Evolutionary conservation across 2,113 vertebrate species (phyloP).

Genomic region (Probosciger aterrimus): DNA sequence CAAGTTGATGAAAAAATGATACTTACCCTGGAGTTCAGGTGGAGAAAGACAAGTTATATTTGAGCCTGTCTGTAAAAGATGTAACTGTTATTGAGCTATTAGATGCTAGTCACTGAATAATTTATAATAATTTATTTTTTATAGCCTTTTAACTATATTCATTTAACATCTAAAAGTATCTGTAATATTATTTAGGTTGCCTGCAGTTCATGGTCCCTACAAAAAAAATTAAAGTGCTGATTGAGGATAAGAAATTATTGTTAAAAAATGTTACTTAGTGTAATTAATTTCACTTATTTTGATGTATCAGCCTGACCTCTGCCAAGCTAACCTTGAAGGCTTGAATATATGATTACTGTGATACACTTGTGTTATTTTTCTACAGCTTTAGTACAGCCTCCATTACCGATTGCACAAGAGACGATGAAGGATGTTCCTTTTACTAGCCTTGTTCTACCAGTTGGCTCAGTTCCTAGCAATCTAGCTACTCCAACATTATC

Average conservation of each 20-base stretch:
- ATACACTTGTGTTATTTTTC: neutral
- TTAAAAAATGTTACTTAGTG: neutral
- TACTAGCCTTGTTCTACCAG: constrained; percentile 83
- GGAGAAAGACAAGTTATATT: neutral
- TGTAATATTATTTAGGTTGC: neutral
- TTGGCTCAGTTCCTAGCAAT: constrained; percentile 73
- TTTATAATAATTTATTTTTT: neutral
- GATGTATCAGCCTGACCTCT: neutral
- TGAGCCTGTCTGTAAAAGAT: neutral
- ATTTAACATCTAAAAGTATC: neutral
- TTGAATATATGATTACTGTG: neutral
- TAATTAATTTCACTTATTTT: neutral
- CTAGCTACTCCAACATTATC: constrained; percentile 77
- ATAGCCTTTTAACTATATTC: neutral
- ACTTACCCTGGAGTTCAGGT: neutral
- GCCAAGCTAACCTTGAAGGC: neutral
- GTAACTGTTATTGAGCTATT: neutral
- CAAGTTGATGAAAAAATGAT: neutral
- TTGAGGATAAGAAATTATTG: neutral
- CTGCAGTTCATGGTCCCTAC: neutral
- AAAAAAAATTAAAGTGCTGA: neutral
- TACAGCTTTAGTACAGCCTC: constrained; percentile 85
- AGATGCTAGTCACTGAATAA: neutral
- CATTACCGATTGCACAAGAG: constrained; percentile 84
- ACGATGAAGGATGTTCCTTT: constrained; percentile 87